A percentile compares a stretch with the other conserved stretches of the same genome.
Conservation (phyloP, 1,140 invertebrate species). For the Holcopasites calliopsidis region DNA sequence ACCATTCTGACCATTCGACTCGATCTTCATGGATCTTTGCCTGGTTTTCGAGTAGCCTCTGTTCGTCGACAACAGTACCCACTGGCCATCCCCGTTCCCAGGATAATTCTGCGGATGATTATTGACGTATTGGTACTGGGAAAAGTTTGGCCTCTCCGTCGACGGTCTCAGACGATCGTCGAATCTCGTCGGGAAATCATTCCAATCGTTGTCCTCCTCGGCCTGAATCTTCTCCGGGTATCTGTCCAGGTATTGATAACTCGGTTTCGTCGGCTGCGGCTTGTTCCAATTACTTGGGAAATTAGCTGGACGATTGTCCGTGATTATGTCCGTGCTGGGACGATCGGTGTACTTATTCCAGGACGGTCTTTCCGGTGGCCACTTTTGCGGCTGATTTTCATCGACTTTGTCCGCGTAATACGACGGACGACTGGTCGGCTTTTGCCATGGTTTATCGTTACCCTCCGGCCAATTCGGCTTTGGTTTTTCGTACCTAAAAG, state of each 20-base stretch:
- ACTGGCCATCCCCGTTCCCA: constrained; percentile 85
- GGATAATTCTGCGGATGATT: constrained; percentile 80
- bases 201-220: constrained; percentile 63
- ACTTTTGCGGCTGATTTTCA: constrained; percentile 72
- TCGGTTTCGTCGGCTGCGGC: constrained; percentile 61
- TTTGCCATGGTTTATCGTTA: constrained; percentile 72
- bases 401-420: constrained; percentile 64
- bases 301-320: constrained; percentile 84
- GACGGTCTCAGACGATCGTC: constrained; percentile 54
- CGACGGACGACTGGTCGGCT: constrained; percentile 53
- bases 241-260: constrained; percentile 69
- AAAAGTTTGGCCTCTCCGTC: constrained; percentile 71
- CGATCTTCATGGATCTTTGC: constrained; percentile 76
- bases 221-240: constrained; percentile 61
- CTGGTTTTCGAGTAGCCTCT: constrained; percentile 84
- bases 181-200: constrained; percentile 67
- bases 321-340: constrained; percentile 81
- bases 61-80: constrained; percentile 88
- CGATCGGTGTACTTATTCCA: constrained; percentile 71
- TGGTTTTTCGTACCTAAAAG: constrained; percentile 71
- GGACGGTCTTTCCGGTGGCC: constrained; percentile 74
- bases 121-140: constrained; percentile 74
- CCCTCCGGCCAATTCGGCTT: constrained; percentile 70
- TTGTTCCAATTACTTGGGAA: constrained; percentile 81
- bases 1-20: constrained; percentile 72